A percentile compares a stretch with the other conserved stretches of the same genome.
phyloP scores from a whole-genome alignment of 2,797 vertebrate species.

The Poeciliopsis gracilis region DNA sequence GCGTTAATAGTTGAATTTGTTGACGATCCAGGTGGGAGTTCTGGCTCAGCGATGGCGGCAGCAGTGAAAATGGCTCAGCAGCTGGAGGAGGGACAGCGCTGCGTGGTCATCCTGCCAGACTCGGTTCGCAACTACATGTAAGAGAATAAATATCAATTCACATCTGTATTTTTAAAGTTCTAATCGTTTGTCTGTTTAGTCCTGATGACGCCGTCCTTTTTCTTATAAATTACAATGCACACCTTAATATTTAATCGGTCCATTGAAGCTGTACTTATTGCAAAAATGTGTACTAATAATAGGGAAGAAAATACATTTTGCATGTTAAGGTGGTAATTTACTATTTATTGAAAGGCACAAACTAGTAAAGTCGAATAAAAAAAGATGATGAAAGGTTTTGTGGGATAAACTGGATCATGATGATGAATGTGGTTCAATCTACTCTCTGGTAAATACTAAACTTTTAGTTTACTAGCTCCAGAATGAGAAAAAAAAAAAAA shows the following conservation, averaged over 20 bases:
- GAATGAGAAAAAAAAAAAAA: not conserved
- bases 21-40: constrained; percentile 85
- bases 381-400: not conserved
- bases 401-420: not conserved
- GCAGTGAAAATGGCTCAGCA: constrained; percentile 86
- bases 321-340: not conserved
- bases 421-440: not conserved
- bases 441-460: not conserved
- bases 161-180: too few relatives aligned
- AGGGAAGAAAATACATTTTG: not conserved
- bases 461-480: not conserved
- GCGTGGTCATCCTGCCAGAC: constrained; percentile 91
- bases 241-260: not conserved
- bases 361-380: not conserved
- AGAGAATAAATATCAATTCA: not conserved
- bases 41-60: constrained; percentile 85
- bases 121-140: constrained; percentile 95
- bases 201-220: not conserved
- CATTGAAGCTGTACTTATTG: not conserved
- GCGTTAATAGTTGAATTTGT: not conserved
- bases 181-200: not conserved
- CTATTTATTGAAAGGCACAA: not conserved
- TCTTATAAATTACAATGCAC: not conserved
- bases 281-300: not conserved
- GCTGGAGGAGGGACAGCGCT: constrained; percentile 89